These are phyloP conservation scores for Xiphorhynchus elegans DNA, from an alignment of 2,113 vertebrate species.

Conservation along the genomic window DNA sequence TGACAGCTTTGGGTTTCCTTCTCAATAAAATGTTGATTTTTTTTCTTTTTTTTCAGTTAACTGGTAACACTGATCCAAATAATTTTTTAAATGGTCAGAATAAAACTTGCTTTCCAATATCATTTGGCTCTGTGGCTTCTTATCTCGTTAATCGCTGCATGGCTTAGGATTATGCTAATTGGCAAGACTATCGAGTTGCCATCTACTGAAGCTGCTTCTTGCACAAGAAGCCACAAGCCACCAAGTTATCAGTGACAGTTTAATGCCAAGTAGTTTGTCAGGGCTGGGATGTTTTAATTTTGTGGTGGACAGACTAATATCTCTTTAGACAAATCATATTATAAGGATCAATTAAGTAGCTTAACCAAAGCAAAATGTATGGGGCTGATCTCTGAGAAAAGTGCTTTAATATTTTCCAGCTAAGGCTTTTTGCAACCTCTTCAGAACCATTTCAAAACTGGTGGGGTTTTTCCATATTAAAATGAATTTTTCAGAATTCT, in stretches of 20 bases:
- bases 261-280: not conserved
- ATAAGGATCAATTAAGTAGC: not conserved
- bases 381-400: not conserved
- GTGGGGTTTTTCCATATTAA: not conserved
- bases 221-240: not conserved
- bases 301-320: not conserved
- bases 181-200: not conserved
- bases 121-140: constrained; percentile 37
- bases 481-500: not conserved
- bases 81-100: not conserved
- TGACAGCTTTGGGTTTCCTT: not conserved
- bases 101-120: constrained; percentile 29
- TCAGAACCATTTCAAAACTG: not conserved
- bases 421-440: not conserved
- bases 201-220: not conserved
- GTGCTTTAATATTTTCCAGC: not conserved
- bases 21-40: not conserved
- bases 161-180: not conserved
- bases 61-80: not conserved
- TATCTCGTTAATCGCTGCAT: not conserved
- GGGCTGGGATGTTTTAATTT: not conserved
- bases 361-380: not conserved
- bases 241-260: not conserved
- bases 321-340: not conserved
- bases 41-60: not conserved